A percentile compares a stretch with the other conserved stretches of the same genome.
These are phyloP conservation scores for Caenorhabditis panamensis DNA, from an alignment of 2,888 invertebrate species.

Conservation along the genomic window DNA sequence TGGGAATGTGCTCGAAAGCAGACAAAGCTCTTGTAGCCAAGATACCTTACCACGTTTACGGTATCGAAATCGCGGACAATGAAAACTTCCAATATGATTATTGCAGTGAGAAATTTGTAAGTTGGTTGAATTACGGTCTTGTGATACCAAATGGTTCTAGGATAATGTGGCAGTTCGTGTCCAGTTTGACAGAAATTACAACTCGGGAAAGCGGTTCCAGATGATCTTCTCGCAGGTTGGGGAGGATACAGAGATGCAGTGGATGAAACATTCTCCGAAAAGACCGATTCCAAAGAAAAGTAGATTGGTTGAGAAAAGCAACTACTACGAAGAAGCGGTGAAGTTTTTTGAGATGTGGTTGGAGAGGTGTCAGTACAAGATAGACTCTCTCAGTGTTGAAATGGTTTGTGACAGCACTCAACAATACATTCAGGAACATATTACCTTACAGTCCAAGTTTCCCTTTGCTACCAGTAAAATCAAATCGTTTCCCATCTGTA, in stretches of 20 bases:
- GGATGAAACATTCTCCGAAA: neutral
- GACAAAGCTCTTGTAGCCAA: neutral
- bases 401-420: neutral
- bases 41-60: conserved; percentile 12
- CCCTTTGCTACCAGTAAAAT: neutral
- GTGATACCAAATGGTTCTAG: neutral
- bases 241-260: conserved; percentile 18
- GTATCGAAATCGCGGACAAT: neutral
- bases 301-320: conserved; percentile 17
- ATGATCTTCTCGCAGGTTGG: conserved; percentile 8
- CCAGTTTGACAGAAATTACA: conserved; percentile 15
- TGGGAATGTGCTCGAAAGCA: conserved; percentile 14
- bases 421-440: neutral
- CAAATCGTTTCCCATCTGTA: neutral
- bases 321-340: too few species aligned
- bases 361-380: conserved; percentile 7
- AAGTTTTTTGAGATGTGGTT: conserved; percentile 19
- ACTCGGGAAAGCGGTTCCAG: conserved; percentile 1
- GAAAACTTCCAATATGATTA: neutral
- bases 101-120: conserved; percentile 6
- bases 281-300: neutral
- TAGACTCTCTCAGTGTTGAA: neutral
- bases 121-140: neutral
- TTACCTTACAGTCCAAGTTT: neutral
- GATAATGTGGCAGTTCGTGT: conserved; percentile 13